Percentiles rank a stretch among this genome's conserved stretches.
These are phyloP conservation scores for Anarrhichthys ocellatus DNA, from an alignment of 2,113 vertebrate genomes.

Conservation along the genomic window DNA sequence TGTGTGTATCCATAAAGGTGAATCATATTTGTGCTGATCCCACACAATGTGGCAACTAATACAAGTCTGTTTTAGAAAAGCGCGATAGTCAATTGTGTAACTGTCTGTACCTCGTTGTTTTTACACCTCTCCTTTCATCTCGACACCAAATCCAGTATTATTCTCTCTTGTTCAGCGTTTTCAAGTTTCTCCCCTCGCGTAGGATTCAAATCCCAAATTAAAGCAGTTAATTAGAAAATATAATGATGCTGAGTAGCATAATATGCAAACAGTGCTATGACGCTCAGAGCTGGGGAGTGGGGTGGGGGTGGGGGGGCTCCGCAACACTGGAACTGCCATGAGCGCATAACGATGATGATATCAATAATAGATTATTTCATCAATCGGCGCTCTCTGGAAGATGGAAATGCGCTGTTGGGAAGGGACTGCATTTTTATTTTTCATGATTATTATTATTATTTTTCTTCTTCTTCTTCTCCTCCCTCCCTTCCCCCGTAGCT, in stretches of 20 bases:
- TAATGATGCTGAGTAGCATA: slow-evolving; percentile 82
- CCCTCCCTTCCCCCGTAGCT: slow-evolving; percentile 48
- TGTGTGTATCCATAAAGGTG: slow-evolving; percentile 55
- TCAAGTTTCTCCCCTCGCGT: slow-evolving; percentile 69
- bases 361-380: slow-evolving; percentile 85
- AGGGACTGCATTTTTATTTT: slow-evolving; percentile 72
- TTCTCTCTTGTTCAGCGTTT: slow-evolving; percentile 81
- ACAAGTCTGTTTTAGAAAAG: slow-evolving; percentile 61
- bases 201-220: slow-evolving; percentile 81
- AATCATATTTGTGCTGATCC: slow-evolving; percentile 71
- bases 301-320: slow-evolving; percentile 41
- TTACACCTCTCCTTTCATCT: slow-evolving; percentile 75
- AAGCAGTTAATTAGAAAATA: slow-evolving; percentile 83
- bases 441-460: slow-evolving; percentile 63
- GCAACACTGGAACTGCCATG: slow-evolving; percentile 74
- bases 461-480: neutral
- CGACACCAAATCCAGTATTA: slow-evolving; percentile 63
- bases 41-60: slow-evolving; percentile 55
- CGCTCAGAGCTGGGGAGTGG: slow-evolving; percentile 65
- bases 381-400: slow-evolving; percentile 79
- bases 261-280: slow-evolving; percentile 80
- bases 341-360: slow-evolving; percentile 79
- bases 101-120: slow-evolving; percentile 51
- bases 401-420: slow-evolving; percentile 80
- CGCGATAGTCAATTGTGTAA: slow-evolving; percentile 54